phyloP scores from a whole-genome alignment of 2,888 invertebrate species.

The Aromia moschata region DNA sequence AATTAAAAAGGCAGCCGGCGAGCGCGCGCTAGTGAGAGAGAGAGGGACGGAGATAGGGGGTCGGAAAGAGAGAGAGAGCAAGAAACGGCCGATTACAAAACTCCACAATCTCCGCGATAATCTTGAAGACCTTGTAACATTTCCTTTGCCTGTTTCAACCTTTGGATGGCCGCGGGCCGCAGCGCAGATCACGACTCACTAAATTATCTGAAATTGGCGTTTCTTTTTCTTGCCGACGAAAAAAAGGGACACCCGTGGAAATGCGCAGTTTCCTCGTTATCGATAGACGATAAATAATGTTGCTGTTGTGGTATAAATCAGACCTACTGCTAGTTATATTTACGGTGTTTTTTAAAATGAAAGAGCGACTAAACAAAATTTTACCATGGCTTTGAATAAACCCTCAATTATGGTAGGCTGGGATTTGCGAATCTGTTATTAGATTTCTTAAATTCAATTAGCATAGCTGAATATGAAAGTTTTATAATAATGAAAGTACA shows the following conservation, averaged over 20 bases:
- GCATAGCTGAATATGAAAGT: too few relatives aligned
- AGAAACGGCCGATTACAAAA: slow-evolving; percentile 52
- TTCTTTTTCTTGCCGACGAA: slow-evolving; percentile 31
- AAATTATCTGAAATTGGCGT: slow-evolving; percentile 47
- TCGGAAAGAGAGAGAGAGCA: slow-evolving; percentile 42
- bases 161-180: slow-evolving; percentile 58
- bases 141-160: slow-evolving; percentile 56
- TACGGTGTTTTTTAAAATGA: too few relatives aligned
- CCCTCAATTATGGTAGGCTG: too few relatives aligned
- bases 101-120: slow-evolving; percentile 62
- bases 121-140: slow-evolving; percentile 64
- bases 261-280: too few relatives aligned
- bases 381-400: too few relatives aligned
- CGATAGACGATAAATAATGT: too few relatives aligned
- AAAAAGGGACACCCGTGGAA: not conserved
- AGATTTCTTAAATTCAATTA: too few relatives aligned
- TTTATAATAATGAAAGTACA: too few relatives aligned
- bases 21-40: slow-evolving; percentile 26
- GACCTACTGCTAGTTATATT: too few relatives aligned
- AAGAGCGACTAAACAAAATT: too few relatives aligned
- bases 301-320: too few relatives aligned
- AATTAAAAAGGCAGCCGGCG: slow-evolving; percentile 45
- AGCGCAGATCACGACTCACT: slow-evolving; percentile 48
- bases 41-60: slow-evolving; percentile 38
- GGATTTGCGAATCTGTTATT: too few relatives aligned